These are phyloP conservation scores for Heliconius ismenius DNA, from an alignment of 2,888 invertebrate species.

Conservation along the genomic window DNA sequence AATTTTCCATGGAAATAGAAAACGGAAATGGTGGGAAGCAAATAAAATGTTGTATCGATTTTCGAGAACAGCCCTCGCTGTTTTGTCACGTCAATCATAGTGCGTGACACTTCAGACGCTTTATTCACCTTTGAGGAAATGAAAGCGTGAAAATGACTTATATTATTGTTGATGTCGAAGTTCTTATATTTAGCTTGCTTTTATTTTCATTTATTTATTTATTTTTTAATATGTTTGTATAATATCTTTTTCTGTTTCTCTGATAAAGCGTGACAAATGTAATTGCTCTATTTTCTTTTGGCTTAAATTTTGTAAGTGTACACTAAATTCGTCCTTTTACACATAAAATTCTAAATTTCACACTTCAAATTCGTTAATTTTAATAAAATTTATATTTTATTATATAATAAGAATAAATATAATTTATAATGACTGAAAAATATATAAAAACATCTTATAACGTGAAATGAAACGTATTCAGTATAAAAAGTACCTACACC, in stretches of 20 bases:
- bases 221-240: too few relatives aligned
- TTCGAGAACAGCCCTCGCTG: not conserved
- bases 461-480: not conserved
- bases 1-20: not conserved
- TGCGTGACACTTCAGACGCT: not conserved
- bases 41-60: slow-evolving; percentile 10
- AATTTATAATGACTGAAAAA: too few relatives aligned
- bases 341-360: too few relatives aligned
- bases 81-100: slow-evolving; percentile 15
- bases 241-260: too few relatives aligned
- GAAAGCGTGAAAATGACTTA: slow-evolving; percentile 5
- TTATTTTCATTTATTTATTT: too few relatives aligned
- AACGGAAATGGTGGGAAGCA: not conserved
- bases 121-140: slow-evolving; percentile 12
- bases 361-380: too few relatives aligned
- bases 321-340: too few relatives aligned
- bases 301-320: too few relatives aligned
- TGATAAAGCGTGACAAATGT: too few relatives aligned
- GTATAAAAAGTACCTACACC: not conserved
- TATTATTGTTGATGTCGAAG: not conserved
- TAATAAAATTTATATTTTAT: too few relatives aligned
- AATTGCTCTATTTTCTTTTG: too few relatives aligned
- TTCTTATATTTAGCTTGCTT: not conserved
- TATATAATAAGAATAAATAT: too few relatives aligned
- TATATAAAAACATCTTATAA: not conserved